Evolutionary conservation across 2,113 vertebrate genomes (phyloP), one percentile per base, ranked within the genome.

Genomic region (Cottus gobio): DNA sequence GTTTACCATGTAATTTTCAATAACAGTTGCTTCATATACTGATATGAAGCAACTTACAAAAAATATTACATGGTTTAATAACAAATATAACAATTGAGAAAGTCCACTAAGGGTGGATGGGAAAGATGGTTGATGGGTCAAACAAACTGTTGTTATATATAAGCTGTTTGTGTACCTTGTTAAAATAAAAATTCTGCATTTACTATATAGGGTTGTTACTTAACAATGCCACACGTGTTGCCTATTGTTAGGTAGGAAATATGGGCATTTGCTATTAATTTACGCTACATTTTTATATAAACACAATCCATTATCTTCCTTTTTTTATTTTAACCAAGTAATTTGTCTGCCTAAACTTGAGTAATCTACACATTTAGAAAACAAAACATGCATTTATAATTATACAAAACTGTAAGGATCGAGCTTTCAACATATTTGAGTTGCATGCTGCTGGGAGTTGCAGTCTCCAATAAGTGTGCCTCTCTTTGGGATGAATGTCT

Each of bases 401-500:
- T 28, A 15, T 46, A 26, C 63, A 64, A 71, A 18, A 12, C 58
- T 39, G 52, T n/a, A 44, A 56, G 80, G 64, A 70, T 24, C 28
- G 22, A 22, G 37, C 7, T 37, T 80, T 67, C 70, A 42, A 76
- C 57, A 60, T 26, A 11, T 44, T 20, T 4, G 5, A 79, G 34
- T 60, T n/a, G 31, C 31, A 31, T 2, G n/a, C 57, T n/a, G 36
- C 61, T 65, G 71, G 69, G 85, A 74, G 68, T 58, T 63, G 68
- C 76, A 64, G 31, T 77, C n/a, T 76, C 34, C 71, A 75, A 67
- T 83, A 71, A 74, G 73, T 66, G 58, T 22, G 66, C 22, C 46
- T 89, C 78, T 80, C 67, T 60, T 68, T 75, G 82, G 77, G 83
- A 86, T 81, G 74, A 86, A 90, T 83, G 77, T 90, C 87, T 91